phyloP scores from a whole-genome alignment of 1,140 invertebrate genomes.

The Drosophila pandora region DNA sequence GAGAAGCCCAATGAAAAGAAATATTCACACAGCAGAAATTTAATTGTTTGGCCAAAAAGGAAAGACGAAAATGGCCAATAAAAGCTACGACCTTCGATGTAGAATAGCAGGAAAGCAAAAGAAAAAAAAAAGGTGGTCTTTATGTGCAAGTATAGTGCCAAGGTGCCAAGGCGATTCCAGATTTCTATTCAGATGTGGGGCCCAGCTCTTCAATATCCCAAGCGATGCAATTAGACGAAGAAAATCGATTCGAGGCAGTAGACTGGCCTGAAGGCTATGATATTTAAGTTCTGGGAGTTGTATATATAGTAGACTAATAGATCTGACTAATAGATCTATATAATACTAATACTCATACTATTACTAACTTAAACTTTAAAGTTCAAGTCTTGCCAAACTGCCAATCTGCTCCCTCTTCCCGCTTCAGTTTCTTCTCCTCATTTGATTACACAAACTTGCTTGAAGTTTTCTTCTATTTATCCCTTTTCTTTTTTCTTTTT shows the following conservation, averaged over 20 bases:
- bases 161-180: conserved; percentile 11
- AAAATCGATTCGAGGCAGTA: conserved; percentile 46
- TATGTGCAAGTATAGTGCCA: not conserved
- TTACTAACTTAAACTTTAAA: too few relatives aligned
- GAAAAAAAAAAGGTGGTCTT: too few relatives aligned
- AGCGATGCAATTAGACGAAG: conserved; percentile 27
- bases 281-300: too few relatives aligned
- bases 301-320: too few relatives aligned
- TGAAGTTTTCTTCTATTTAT: conserved; percentile 34
- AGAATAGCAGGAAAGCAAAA: conserved; percentile 20
- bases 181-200: conserved; percentile 27
- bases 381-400: not conserved
- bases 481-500: conserved; percentile 5
- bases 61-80: conserved; percentile 46
- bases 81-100: conserved; percentile 63
- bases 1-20: conserved; percentile 37
- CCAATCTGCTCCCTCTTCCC: not conserved
- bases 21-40: conserved; percentile 52
- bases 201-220: conserved; percentile 30
- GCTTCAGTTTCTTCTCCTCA: conserved; percentile 35
- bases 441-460: conserved; percentile 48
- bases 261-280: not conserved
- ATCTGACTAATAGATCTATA: too few relatives aligned
- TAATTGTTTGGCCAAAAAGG: conserved; percentile 52
- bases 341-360: too few relatives aligned